A percentile compares a stretch with the other conserved stretches of the same genome.
These are phyloP conservation scores for Drosophila recens DNA, from an alignment of 2,888 invertebrate species.

Conservation along the genomic window DNA sequence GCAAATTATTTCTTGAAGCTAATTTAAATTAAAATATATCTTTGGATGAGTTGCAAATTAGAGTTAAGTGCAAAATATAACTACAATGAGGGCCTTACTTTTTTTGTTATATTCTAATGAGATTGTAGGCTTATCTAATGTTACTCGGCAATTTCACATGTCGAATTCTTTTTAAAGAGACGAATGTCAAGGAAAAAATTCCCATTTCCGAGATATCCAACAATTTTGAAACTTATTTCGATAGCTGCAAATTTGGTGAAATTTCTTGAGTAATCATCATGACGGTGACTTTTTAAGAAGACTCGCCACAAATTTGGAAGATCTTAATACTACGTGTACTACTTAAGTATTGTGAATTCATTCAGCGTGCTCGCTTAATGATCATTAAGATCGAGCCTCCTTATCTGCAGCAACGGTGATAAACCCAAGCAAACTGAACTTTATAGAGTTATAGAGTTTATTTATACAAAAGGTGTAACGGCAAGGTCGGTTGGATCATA, in stretches of 20 bases:
- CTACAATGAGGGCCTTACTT: slow-evolving; percentile 1
- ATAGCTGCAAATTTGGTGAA: not conserved
- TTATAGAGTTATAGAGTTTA: not conserved
- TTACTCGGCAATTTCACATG: not conserved
- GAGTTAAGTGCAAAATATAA: not conserved
- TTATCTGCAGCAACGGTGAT: slow-evolving; percentile 10
- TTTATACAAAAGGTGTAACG: not conserved
- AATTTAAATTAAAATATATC: slow-evolving; percentile 2
- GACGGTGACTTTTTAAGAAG: not conserved
- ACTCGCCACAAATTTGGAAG: too few relatives aligned
- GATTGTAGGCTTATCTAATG: slow-evolving; percentile 6
- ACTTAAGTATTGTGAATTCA: slow-evolving; percentile 1
- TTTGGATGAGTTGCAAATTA: slow-evolving; percentile 17
- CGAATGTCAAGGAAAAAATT: not conserved
- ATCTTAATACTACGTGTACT: not conserved
- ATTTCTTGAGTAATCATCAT: not conserved
- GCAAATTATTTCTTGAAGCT: not conserved
- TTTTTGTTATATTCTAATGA: not conserved
- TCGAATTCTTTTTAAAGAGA: not conserved
- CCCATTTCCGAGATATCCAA: not conserved
- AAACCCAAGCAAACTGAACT: not conserved
- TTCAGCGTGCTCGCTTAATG: slow-evolving; percentile 5
- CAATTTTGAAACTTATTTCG: not conserved
- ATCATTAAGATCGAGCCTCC: slow-evolving; percentile 2
- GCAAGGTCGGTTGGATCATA: slow-evolving; percentile 9